phyloP scores from a whole-genome alignment of 1,140 invertebrate species.

The Brachionus plicatilis region DNA sequence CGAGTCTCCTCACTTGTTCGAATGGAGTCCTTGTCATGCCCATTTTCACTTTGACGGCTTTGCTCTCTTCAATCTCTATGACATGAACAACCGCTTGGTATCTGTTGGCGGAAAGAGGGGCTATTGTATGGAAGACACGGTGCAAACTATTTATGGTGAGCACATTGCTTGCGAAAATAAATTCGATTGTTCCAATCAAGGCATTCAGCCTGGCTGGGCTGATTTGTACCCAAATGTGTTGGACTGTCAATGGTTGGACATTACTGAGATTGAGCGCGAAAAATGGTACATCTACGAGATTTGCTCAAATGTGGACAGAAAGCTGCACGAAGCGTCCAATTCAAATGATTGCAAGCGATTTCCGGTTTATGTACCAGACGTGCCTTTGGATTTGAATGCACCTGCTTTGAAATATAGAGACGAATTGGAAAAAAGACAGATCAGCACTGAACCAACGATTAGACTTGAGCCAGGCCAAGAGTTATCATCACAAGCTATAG shows the following conservation, averaged over 20 bases:
- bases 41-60: conserved; percentile 14
- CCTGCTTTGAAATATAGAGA: not conserved
- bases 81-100: not conserved
- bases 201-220: not conserved
- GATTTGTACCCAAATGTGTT: not conserved
- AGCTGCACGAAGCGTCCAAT: not conserved
- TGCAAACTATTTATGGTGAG: not conserved
- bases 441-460: not conserved
- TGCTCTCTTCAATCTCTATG: not conserved
- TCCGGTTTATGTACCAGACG: not conserved
- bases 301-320: not conserved
- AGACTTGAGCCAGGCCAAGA: not conserved
- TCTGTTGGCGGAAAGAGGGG: not conserved
- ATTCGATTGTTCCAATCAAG: not conserved
- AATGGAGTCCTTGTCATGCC: conserved; percentile 13
- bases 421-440: not conserved
- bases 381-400: not conserved
- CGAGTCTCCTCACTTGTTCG: not conserved
- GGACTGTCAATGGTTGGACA: conserved; percentile 21
- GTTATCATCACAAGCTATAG: not conserved
- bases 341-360: conserved; percentile 1
- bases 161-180: not conserved
- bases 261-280: not conserved
- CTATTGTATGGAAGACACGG: not conserved
- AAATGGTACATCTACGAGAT: conserved; percentile 17